A percentile compares a stretch with the other conserved stretches of the same genome.
Conservation (phyloP, 2,113 vertebrate species). For the Poecile atricapillus region DNA sequence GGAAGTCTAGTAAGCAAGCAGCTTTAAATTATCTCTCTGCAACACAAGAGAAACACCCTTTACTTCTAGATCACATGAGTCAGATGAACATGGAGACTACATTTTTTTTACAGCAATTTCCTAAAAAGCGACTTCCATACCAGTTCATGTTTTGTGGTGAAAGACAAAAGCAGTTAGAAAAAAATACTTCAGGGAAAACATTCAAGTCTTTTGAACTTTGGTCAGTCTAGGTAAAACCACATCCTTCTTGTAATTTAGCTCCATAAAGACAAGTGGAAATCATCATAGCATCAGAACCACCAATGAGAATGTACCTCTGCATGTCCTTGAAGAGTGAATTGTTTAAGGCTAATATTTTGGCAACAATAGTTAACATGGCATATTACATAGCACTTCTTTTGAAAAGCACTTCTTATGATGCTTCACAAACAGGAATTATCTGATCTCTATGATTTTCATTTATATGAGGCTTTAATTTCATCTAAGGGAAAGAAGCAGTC, state of each 20-base stretch:
- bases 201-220: not conserved
- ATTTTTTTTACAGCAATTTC: not conserved
- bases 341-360: not conserved
- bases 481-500: not conserved
- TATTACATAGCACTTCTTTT: not conserved
- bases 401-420: not conserved
- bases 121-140: not conserved
- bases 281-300: not conserved
- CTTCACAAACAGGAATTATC: not conserved
- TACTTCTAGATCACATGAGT: not conserved
- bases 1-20: not conserved
- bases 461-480: not conserved
- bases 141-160: not conserved
- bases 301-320: not conserved
- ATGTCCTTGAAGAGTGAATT: not conserved
- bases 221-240: not conserved
- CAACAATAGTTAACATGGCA: not conserved
- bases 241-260: not conserved
- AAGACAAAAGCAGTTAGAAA: not conserved
- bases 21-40: not conserved
- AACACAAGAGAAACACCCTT: not conserved
- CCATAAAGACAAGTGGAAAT: not conserved
- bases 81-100: not conserved
- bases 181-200: not conserved
- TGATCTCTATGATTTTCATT: not conserved